A percentile compares a stretch with the other conserved stretches of the same genome.
Conservation (phyloP, 1,140 invertebrate species). For the Musca vetustissima region DNA sequence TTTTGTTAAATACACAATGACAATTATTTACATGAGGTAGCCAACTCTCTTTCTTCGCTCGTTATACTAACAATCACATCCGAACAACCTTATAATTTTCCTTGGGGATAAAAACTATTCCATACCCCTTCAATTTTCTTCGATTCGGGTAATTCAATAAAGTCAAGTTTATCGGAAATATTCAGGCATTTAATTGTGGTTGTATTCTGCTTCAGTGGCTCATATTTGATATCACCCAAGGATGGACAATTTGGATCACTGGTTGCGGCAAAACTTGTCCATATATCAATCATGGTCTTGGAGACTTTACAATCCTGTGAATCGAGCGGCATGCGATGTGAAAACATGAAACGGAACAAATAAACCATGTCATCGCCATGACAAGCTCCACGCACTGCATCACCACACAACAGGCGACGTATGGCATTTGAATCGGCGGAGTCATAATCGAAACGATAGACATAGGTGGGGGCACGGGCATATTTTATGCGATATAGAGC, state of each 20-base stretch:
- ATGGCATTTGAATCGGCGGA: conserved; percentile 46
- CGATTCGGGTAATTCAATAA: conserved; percentile 51
- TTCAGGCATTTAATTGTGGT: conserved; percentile 51
- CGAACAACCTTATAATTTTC: conserved; percentile 23
- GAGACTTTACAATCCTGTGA: conserved; percentile 49
- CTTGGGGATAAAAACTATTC: conserved; percentile 48
- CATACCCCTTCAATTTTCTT: conserved; percentile 54
- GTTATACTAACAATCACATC: neutral
- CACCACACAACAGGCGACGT: conserved; percentile 44
- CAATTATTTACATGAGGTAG: conserved; percentile 18
- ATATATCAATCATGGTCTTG: conserved; percentile 57
- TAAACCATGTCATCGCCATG: conserved; percentile 69
- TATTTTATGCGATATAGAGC: conserved; percentile 40
- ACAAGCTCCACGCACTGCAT: conserved; percentile 57
- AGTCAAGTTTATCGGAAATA: conserved; percentile 47
- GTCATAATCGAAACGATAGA: conserved; percentile 57
- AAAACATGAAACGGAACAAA: conserved; percentile 60
- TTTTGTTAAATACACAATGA: neutral
- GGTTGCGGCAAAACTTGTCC: conserved; percentile 56
- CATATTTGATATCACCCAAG: conserved; percentile 42
- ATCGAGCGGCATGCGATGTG: conserved; percentile 45
- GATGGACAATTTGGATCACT: conserved; percentile 50
- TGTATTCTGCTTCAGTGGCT: conserved; percentile 40
- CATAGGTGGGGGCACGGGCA: conserved; percentile 51
- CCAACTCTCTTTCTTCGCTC: neutral